Base-by-base conservation (phyloP, 2,888 invertebrate genomes). In the Scaptomyza parva region DNA sequence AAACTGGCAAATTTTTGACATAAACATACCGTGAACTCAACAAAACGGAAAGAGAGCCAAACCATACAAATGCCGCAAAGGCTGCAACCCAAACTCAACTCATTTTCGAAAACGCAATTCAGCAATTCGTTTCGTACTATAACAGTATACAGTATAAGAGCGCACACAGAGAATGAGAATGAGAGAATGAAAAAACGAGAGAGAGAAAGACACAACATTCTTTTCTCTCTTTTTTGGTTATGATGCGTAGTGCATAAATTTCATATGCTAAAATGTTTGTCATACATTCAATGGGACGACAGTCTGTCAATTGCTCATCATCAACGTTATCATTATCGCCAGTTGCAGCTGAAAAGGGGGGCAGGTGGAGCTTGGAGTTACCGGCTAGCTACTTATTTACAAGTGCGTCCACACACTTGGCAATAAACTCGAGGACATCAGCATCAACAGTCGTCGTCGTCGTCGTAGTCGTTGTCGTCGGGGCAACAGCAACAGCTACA, bases 371-470 rank as follows among this genome's bases (percentile, higher is more conserved):
- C 22, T 35, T 30, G n/a, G n/a, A n/a, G n/a, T n/a, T n/a, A 33
- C 35, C 17, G 22, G 24, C 48, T 41, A 8, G 24, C 48, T 58
- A 48, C 57, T 70, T 69, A 69, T 45, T 59, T 68, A 48, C 11
- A 41, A 57, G 54, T 63, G 53, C 45, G 62, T 70, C 59, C 67
- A 68, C 63, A 68, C 63, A 67, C 54, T 63, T 52, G 63, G 53
- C 60, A 50, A 73, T 73, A 68, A 73, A 73, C 43, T 68, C 26
- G 64, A 71, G 71, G 37, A 70, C 67, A 70, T 70, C 58, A 50
- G 20, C 47, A 45, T 28, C 7, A 17, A 2, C 44, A 26, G 28
- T 26, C 26, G 8, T 8, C 7, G 26, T 44, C 28, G 22, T 2
- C 17, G 8, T 45, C 26, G 26, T 17, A 17, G 44, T 17, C 33